These are phyloP conservation scores for Rhynchomys soricoides DNA, from an alignment of 2,113 vertebrate species.

Conservation along the genomic window DNA sequence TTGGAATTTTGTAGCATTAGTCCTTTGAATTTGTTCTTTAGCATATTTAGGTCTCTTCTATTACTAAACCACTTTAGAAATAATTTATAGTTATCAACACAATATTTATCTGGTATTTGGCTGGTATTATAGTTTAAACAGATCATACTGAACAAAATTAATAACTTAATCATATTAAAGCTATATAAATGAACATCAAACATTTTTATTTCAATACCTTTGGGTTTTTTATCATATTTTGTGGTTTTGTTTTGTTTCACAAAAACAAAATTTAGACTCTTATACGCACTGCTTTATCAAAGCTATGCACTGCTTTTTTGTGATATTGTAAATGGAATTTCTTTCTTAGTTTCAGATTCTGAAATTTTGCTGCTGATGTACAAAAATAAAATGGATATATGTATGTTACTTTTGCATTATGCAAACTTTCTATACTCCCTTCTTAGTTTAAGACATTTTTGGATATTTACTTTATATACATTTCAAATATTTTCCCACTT, in stretches of 20 bases:
- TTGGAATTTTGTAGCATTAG: neutral
- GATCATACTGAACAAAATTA: neutral
- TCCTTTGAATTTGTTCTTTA: neutral
- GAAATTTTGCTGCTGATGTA: neutral
- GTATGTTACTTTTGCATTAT: neutral
- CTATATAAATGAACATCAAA: neutral
- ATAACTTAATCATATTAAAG: neutral
- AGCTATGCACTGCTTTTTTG: neutral
- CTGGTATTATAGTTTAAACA: neutral
- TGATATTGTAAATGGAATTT: neutral
- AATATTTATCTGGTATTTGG: neutral
- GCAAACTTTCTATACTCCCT: neutral
- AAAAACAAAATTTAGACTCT: neutral
- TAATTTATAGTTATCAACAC: neutral
- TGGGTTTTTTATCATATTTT: neutral
- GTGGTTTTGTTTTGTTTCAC: neutral
- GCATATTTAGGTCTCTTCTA: neutral
- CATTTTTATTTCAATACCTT: constrained; percentile 5
- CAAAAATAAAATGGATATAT: neutral
- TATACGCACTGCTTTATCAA: neutral
- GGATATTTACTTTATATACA: no score
- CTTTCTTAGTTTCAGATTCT: constrained; percentile 13
- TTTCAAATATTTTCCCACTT: no score
- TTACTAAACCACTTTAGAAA: neutral
- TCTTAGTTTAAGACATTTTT: neutral